Percentiles rank a stretch among this genome's conserved stretches.
These are phyloP conservation scores for Trichoplusia ni DNA, from an alignment of 1,140 invertebrate species.

Conservation along the genomic window DNA sequence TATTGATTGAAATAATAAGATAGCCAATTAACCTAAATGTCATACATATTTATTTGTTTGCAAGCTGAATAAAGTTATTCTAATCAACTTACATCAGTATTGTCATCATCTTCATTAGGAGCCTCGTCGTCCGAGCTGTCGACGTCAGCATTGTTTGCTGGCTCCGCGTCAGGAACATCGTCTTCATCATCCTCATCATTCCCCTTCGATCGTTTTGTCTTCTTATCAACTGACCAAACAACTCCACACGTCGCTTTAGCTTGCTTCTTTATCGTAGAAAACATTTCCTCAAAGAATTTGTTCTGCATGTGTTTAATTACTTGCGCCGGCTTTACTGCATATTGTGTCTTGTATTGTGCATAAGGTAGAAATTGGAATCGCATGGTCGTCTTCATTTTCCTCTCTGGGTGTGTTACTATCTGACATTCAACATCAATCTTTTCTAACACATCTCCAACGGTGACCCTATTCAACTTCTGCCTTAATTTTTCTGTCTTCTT, in stretches of 20 bases:
- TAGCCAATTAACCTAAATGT: not conserved
- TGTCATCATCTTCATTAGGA: conserved; percentile 86
- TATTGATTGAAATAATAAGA: not conserved
- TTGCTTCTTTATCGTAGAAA: conserved; percentile 81
- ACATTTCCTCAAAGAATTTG: conserved; percentile 85
- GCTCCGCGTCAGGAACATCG: conserved; percentile 83
- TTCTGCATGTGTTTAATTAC: conserved; percentile 87
- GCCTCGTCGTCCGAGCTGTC: conserved; percentile 91
- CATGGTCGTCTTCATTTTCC: conserved; percentile 83
- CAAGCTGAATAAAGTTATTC: not conserved
- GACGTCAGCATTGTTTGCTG: conserved; percentile 82
- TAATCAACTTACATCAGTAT: conserved; percentile 69
- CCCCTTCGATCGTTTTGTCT: conserved; percentile 52
- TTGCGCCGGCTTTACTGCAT: conserved; percentile 85
- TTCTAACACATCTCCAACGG: conserved; percentile 89
- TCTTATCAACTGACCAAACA: conserved; percentile 66
- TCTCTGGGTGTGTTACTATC: conserved; percentile 81
- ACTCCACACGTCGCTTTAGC: conserved; percentile 70
- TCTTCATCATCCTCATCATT: conserved; percentile 84
- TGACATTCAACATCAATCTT: conserved; percentile 86
- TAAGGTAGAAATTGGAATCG: conserved; percentile 88
- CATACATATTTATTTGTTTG: not conserved
- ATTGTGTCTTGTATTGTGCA: conserved; percentile 87
- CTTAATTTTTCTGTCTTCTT: conserved; percentile 86
- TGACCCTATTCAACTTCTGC: conserved; percentile 88